Evolutionary conservation across 2,113 vertebrate species (phyloP).

Genomic region (Rhinolophus sinicus): DNA sequence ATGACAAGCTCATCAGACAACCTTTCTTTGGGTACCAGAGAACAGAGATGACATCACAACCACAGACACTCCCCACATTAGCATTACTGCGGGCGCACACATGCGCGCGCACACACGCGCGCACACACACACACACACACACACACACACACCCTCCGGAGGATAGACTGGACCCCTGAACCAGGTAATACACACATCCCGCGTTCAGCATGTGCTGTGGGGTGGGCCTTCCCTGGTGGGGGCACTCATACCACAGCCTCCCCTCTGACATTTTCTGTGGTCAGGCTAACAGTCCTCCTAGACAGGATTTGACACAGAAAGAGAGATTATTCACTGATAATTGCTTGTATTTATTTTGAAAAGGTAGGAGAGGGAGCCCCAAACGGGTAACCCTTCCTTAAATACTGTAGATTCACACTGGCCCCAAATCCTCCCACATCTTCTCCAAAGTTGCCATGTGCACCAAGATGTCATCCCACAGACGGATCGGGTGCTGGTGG

Average conservation of each 20-base stretch:
- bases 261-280: background rate
- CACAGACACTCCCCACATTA: rapidly evolving
- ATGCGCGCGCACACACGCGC: background rate
- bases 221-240: rapidly evolving
- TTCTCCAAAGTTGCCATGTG: background rate
- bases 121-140: too few relatives aligned
- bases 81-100: rapidly evolving
- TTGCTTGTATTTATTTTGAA: rapidly evolving
- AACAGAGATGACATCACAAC: rapidly evolving
- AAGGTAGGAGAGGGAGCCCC: background rate
- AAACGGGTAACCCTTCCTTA: background rate
- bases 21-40: background rate
- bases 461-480: conserved; percentile 29
- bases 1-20: rapidly evolving
- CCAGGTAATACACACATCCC: rapidly evolving
- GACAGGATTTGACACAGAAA: background rate
- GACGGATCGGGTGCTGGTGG: conserved; percentile 51
- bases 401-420: background rate
- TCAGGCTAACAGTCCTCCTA: background rate
- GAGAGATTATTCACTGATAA: too few relatives aligned
- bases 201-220: rapidly evolving
- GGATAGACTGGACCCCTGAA: rapidly evolving
- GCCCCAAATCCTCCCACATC: background rate
- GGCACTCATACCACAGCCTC: rapidly evolving
- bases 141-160: rapidly evolving